Evolutionary conservation across 1,140 invertebrate species (phyloP), one percentile per base, ranked within the genome.

Genomic region (Rhopalosiphum maidis): DNA sequence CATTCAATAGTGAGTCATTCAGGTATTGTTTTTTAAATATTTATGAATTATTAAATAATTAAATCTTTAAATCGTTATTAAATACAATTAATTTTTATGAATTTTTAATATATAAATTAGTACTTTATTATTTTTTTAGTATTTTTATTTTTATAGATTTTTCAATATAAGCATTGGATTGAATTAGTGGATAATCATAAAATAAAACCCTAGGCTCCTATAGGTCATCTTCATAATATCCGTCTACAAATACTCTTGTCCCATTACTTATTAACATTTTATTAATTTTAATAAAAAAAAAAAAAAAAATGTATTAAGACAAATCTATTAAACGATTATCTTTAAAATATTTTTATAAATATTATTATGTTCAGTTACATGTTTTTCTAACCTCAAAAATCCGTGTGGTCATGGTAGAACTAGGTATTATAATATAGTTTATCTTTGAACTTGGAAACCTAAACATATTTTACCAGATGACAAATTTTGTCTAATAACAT

Each of bases 401-500:
- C 37, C 51, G 51, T 90, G 43, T 30, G 43, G 43, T 43, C 15
- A 18, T 37, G 55, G 22, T 89, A 54, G 21, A 11, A 68, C 60
- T 68, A 11, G 30, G 60, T n/a, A 68, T 68, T 90, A 23, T 55
- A 37, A 41, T 30, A 90, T 41, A 55, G n/a, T 90, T 90, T 90
- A 51, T 37, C 88, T 90, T 90, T 90, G 51, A 90, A 55, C 51
- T 37, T 21, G n/a, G 25, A 60, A 41, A 37, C n/a, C 9, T 23
- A 37, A 41, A 60, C 51, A 55, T 55, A 90, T 55, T 90, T 89
- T 89, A 37, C 46, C 8, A 54, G 21, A 90, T 60, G 88, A 90
- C 48, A 7, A 90, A 90, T 90, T 54, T 90, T 35, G 21, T 41
- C 51, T 55, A 90, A 90, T 43, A 90, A 55, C 48, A 90, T 55